Evolutionary conservation across 1,140 invertebrate species (phyloP).

Genomic region (Belonocnema kinseyi): DNA sequence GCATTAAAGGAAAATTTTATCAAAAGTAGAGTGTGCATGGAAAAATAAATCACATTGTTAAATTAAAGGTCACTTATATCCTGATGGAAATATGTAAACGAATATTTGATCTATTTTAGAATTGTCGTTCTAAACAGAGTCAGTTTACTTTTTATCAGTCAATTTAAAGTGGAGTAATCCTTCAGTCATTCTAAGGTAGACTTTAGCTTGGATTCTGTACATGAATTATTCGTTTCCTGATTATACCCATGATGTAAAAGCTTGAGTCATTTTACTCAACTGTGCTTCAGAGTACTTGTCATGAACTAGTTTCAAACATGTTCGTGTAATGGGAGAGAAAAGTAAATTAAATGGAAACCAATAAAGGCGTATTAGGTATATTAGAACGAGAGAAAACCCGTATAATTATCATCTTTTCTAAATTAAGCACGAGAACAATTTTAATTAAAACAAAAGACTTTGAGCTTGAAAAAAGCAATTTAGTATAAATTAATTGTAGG

Average conservation of each 20-base stretch:
- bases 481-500: too few relatives aligned
- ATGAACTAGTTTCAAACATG: slow-evolving; percentile 8
- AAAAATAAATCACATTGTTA: too few relatives aligned
- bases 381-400: background rate
- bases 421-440: too few relatives aligned
- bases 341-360: slow-evolving; percentile 3
- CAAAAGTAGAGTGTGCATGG: background rate
- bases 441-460: too few relatives aligned
- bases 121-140: background rate
- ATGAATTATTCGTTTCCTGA: slow-evolving; percentile 23
- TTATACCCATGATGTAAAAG: background rate
- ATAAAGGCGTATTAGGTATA: background rate
- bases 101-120: too few relatives aligned
- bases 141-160: background rate
- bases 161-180: background rate
- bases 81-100: too few relatives aligned
- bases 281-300: background rate
- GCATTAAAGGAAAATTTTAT: background rate
- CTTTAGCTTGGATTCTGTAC: background rate
- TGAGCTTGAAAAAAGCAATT: too few relatives aligned
- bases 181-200: background rate
- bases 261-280: background rate
- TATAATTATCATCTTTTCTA: background rate
- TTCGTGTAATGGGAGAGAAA: background rate
- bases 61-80: too few relatives aligned